Base-by-base conservation (phyloP, 2,113 vertebrate genomes). In the Podiceps cristatus region DNA sequence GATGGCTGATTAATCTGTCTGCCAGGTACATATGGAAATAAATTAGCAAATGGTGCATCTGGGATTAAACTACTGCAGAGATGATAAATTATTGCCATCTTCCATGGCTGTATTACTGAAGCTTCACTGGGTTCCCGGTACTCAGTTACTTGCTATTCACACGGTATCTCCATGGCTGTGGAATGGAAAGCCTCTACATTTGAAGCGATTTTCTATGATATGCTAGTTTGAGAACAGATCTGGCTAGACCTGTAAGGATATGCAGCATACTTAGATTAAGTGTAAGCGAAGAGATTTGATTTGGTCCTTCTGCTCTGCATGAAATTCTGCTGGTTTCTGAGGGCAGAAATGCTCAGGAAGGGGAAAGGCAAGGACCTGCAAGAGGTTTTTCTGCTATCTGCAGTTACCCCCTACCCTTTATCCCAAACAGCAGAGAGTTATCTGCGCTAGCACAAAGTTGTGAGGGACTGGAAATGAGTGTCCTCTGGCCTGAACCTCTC, bases 21-120 rank as follows among this genome's bases (percentile, higher is more conserved):
- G 98, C 98, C 98, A 98, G 97, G 95, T 98, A 98, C 98, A 97
- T 98, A 99, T 98, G 98, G 98, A 98, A 98, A 98, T 98, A 98
- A 98, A 98, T 98, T 98, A 98, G 98, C 90, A 98, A 98, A 98
- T 96, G 97, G 93, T 95, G 84, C 98, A 96, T 97, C 97, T 97
- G 98, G 98, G 98, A 98, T 96, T 97, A 96, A 93, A 93, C 95
- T 96, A 96, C 97, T 93, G 97, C 97, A 96, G 97, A 97, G 98
- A 98, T 98, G 98, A 98, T 98, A 97, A 98, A 98, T 98, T 97
- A 97, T 97, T 96, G 64, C 97, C 97, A 50, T 97, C 82, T 81
- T 97, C 68, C 81, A 58, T 95, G 92, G 95, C 95, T 87, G 72
- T 96, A 72, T 96, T 97, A 97, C 94, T 94, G 94, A 96, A 97